Evolutionary conservation across 2,797 vertebrate genomes (phyloP), one percentile per base, ranked within the genome.

Genomic region (Leontopithecus rosalia): DNA sequence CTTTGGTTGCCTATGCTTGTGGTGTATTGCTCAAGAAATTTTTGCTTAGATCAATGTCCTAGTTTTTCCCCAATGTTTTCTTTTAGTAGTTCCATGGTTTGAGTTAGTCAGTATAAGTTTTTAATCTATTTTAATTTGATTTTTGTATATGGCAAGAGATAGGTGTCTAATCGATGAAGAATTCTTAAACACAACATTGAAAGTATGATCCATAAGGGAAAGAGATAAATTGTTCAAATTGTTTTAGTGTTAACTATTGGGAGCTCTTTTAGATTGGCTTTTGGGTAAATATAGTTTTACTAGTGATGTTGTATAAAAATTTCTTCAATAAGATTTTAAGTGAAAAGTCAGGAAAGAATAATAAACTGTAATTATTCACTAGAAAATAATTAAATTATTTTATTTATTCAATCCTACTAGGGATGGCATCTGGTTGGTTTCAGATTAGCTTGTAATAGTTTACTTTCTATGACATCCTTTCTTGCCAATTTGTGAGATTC

Each of bases 371-470:
- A 76, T 75, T 94, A 19, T 82, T 96, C 75, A 85, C 12, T 91
- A 30, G 19, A 52, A 95, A 83, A 90, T 95, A 17, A 81, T 88
- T 76, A 93, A 24, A 70, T 77, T n/a, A 13, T 87, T 88, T 3
- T 88, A 36, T 55, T 87, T 91, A 89, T 88, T 95, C 17, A 75
- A 0, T 50, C 92, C 30, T 91, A 43, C 81, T 80, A 75, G 52
- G 84, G 50, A 91, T 77, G 57, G 1, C 14, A 92, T 87, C 33
- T 90, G 12, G 15, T 88, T 85, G 41, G 57, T 55, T 77, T 7
- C 11, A 85, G 64, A 88, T 94, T 90, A 70, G 46, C 39, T 64
- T 80, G 46, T 90, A 94, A 86, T 81, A 82, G 10, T 61, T 93
- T 90, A 82, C 22, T 92, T 96, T 19, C 19, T 94, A 11, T 79